These are phyloP conservation scores for Oenanthe oenanthe DNA, from an alignment of 2,113 vertebrate species.

Conservation along the genomic window DNA sequence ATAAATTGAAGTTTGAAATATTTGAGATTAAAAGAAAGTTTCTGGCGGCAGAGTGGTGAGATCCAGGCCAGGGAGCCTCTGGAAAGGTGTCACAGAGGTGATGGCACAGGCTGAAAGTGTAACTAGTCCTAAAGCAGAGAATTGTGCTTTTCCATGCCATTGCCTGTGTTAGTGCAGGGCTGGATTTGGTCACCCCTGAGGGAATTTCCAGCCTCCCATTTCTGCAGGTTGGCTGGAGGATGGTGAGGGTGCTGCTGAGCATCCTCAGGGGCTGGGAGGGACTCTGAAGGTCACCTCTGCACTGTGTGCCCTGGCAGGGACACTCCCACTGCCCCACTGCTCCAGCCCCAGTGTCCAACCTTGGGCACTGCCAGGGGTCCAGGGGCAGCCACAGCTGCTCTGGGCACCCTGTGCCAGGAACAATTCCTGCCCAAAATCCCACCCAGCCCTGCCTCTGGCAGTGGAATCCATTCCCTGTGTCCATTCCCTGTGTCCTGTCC, in stretches of 20 bases:
- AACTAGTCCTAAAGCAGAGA: neutral
- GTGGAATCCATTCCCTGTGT: neutral
- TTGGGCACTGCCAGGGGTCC: neutral
- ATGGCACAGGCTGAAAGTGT: neutral
- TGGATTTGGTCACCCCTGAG: accelerated
- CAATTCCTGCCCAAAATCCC: accelerated
- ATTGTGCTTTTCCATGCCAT: neutral
- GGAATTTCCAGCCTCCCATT: neutral
- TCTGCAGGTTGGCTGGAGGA: neutral
- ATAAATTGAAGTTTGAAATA: neutral
- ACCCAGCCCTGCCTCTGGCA: accelerated
- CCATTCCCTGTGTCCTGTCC: neutral
- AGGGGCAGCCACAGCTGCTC: neutral
- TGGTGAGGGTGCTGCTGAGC: neutral
- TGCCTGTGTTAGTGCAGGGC: neutral
- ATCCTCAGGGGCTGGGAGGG: neutral
- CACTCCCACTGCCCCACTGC: accelerated
- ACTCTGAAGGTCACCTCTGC: too few species aligned
- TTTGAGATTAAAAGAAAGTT: neutral
- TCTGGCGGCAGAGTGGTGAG: neutral
- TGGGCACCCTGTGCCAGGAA: neutral
- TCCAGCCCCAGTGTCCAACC: accelerated
- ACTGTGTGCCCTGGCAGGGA: accelerated
- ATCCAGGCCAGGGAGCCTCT: neutral
- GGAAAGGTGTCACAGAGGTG: neutral